These are phyloP conservation scores for Crocuta crocuta DNA, from an alignment of 2,113 vertebrate species.

Conservation along the genomic window DNA sequence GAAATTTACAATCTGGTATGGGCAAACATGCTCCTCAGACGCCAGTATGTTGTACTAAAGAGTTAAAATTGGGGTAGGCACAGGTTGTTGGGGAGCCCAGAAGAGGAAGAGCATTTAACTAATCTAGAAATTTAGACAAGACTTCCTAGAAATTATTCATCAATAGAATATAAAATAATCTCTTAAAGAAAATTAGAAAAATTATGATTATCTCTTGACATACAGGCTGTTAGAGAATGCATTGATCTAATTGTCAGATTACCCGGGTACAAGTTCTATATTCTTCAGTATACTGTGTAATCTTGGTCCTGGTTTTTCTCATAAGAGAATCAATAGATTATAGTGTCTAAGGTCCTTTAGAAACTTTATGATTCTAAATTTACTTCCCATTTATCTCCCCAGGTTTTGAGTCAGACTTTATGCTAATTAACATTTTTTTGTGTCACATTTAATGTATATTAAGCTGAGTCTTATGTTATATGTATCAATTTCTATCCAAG, in stretches of 20 bases:
- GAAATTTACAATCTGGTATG: neutral
- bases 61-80: neutral
- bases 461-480: neutral
- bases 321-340: neutral
- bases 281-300: neutral
- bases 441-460: neutral
- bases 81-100: neutral
- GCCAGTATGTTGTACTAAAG: neutral
- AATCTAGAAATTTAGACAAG: neutral
- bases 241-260: neutral
- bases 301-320: neutral
- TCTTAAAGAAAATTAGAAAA: conserved; percentile 33
- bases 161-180: neutral
- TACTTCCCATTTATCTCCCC: neutral
- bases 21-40: neutral
- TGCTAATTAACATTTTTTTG: neutral
- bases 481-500: neutral
- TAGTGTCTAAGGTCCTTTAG: conserved; percentile 1
- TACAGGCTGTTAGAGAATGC: neutral
- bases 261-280: neutral
- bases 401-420: neutral
- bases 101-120: neutral
- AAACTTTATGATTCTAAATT: conserved; percentile 27
- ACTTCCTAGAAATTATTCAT: neutral
- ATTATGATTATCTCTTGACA: neutral